phyloP scores from a whole-genome alignment of 2,113 vertebrate species.

The Anhinga anhinga region DNA sequence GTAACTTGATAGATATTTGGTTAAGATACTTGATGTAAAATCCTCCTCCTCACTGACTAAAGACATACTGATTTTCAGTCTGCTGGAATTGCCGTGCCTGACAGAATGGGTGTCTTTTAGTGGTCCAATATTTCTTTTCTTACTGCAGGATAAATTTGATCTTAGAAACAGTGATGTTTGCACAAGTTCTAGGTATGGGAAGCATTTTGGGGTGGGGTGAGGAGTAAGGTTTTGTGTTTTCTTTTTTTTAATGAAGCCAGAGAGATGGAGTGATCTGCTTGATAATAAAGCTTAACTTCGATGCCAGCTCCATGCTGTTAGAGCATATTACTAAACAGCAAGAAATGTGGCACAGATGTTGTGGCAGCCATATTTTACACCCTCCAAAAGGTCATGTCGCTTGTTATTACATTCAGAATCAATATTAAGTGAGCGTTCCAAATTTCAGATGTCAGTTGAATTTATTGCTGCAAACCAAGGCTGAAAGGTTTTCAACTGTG shows the following conservation, averaged over 20 bases:
- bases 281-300: conserved; percentile 82
- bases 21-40: background rate
- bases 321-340: conserved; percentile 86
- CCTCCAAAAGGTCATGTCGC: conserved; percentile 84
- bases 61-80: background rate
- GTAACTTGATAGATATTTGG: background rate
- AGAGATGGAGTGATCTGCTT: conserved; percentile 79
- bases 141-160: conserved; percentile 44
- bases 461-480: conserved; percentile 80
- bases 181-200: conserved; percentile 41
- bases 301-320: conserved; percentile 83
- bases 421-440: conserved; percentile 86
- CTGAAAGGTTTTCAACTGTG: conserved; percentile 81
- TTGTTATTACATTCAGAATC: conserved; percentile 87
- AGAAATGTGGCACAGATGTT: conserved; percentile 86
- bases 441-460: conserved; percentile 84
- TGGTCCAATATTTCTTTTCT: conserved; percentile 1
- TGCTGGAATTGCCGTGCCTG: background rate
- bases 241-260: conserved; percentile 51
- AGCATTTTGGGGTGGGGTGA: background rate
- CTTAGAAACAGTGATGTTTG: conserved; percentile 24
- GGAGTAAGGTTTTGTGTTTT: background rate
- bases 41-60: background rate
- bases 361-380: conserved; percentile 85
- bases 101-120: background rate